phyloP scores from a whole-genome alignment of 1,140 invertebrate species.

The Diuraphis noxia region DNA sequence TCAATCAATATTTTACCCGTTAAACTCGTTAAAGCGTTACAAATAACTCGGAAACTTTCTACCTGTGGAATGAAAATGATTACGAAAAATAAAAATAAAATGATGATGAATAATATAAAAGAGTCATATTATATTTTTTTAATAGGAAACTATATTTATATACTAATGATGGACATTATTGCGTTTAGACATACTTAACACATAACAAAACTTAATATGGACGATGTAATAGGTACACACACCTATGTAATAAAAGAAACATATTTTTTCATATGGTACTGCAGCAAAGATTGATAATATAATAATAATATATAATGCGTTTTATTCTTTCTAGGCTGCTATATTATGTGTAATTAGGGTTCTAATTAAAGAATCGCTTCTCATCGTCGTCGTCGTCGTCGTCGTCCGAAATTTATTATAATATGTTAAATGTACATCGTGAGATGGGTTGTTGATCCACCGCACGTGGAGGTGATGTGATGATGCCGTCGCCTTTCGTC shows the following conservation, averaged over 20 bases:
- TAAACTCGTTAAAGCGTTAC: too few relatives aligned
- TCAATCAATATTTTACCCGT: not conserved
- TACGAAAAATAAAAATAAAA: constrained; percentile 6
- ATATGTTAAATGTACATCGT: not conserved
- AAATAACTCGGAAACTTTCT: not conserved
- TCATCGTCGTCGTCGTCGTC: constrained; percentile 40
- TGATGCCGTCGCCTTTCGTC: not conserved
- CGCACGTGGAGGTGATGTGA: not conserved
- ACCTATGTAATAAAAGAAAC: not conserved
- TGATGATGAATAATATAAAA: not conserved
- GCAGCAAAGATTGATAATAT: not conserved
- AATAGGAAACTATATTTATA: not conserved
- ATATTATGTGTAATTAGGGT: constrained; percentile 20
- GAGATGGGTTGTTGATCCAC: not conserved
- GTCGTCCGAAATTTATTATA: constrained; percentile 18
- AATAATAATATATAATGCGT: not conserved
- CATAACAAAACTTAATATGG: constrained; percentile 20
- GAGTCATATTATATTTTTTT: constrained; percentile 17
- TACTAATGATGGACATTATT: constrained; percentile 35
- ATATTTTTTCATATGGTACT: constrained; percentile 6
- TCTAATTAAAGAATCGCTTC: constrained; percentile 35
- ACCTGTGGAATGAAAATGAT: not conserved
- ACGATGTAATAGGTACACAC: not conserved
- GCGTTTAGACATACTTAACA: constrained; percentile 29
- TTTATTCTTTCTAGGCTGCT: not conserved